phyloP scores from a whole-genome alignment of 1,140 invertebrate species.

The Panagrolaimus sp. region DNA sequence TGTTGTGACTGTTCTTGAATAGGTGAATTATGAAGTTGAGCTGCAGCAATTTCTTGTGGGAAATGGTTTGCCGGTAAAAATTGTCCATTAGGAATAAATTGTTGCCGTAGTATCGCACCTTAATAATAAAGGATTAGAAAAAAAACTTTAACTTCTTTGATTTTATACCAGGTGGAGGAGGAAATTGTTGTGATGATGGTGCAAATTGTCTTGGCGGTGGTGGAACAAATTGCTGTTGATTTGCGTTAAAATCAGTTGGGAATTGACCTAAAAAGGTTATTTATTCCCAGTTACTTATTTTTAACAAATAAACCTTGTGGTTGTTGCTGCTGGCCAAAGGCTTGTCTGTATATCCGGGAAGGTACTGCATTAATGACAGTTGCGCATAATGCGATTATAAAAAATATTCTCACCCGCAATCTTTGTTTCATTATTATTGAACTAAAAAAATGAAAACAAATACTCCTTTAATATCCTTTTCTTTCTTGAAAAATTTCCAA shows the following conservation, averaged over 20 bases:
- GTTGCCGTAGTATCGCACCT: background rate
- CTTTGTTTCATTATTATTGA: no score
- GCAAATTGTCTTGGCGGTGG: slow-evolving; percentile 15
- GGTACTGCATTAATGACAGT: background rate
- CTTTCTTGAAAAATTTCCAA: no score
- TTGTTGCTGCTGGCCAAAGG: background rate
- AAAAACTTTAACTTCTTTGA: background rate
- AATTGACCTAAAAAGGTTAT: background rate
- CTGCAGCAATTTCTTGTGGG: background rate
- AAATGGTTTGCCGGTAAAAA: background rate
- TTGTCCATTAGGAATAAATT: slow-evolving; percentile 13
- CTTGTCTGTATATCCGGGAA: slow-evolving; percentile 2
- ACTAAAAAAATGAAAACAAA: no score
- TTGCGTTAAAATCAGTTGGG: background rate
- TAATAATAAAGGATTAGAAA: background rate
- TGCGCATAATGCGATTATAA: background rate
- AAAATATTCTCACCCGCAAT: background rate
- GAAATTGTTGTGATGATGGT: background rate
- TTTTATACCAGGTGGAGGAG: background rate
- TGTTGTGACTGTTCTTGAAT: no score
- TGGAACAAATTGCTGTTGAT: slow-evolving; percentile 3
- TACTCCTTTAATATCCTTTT: no score
- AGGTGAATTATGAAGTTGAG: background rate
- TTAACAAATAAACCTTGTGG: background rate
- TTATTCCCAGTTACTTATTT: background rate